A percentile compares a stretch with the other conserved stretches of the same genome.
These are phyloP conservation scores for Gambusia yucatana DNA, from an alignment of 2,797 vertebrate species.

Conservation along the genomic window DNA sequence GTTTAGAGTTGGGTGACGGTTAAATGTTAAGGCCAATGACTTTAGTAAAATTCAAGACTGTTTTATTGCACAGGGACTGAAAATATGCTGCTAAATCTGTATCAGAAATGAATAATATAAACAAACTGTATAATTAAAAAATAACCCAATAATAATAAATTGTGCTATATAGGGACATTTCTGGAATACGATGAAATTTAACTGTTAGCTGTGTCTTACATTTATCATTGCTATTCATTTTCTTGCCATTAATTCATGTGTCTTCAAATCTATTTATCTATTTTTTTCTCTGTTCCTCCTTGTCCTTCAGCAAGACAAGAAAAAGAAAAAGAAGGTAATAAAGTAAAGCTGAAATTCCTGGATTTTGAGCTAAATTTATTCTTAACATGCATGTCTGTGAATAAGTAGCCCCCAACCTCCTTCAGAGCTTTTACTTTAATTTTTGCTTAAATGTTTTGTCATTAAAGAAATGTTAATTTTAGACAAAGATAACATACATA, in stretches of 20 bases:
- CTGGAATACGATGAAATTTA: not conserved
- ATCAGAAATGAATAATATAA: not conserved
- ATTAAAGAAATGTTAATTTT: not conserved
- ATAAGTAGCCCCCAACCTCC: not conserved
- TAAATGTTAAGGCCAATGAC: not conserved
- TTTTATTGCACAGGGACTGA: not conserved
- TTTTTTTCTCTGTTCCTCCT: conserved; percentile 45
- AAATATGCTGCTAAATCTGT: not conserved
- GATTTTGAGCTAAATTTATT: conserved; percentile 1
- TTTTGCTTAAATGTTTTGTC: not conserved
- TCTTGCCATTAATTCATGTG: conserved; percentile 19
- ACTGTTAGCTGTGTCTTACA: conserved; percentile 2
- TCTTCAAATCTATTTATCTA: conserved; percentile 41
- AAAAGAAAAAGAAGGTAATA: conserved; percentile 77
- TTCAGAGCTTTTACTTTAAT: not conserved
- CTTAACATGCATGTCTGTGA: not conserved
- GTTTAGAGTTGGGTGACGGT: not conserved
- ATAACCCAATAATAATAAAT: not conserved
- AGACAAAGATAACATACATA: not conserved
- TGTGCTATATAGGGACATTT: not conserved
- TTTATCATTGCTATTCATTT: not conserved
- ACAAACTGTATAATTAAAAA: not conserved
- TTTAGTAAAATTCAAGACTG: not conserved
- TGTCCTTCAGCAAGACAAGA: conserved; percentile 71
- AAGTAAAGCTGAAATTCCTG: not conserved